Base-by-base conservation (phyloP, 2,797 vertebrate genomes). In the Pitangus sulphuratus region DNA sequence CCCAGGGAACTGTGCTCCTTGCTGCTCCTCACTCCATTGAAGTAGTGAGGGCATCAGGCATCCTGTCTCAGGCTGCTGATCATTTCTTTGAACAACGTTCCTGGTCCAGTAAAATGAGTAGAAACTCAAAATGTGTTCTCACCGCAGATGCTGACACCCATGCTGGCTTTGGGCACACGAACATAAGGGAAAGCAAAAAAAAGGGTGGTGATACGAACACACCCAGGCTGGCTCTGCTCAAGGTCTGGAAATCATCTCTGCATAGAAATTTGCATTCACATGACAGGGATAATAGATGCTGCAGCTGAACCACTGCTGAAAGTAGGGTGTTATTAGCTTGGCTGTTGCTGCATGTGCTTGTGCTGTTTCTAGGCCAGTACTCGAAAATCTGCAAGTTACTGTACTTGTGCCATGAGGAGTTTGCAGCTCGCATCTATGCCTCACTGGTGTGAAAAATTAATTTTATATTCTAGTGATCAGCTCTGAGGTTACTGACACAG, bases 291-390 rank as follows among this genome's bases (percentile, higher is more conserved):
- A 96, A 95, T 81, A 85, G 94, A 92, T 1, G 1, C 82, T 6
- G 37, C 89, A 96, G 94, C 93, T 96, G 92, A 97, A 92, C 70
- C 78, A 51, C 89, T 76, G 89, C 92, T 90, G 91, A 83, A 95
- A 95, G 87, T 50, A 89, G 93, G 93, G 94, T 95, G 95, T 92
- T 87, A 91, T 92, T 91, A 95, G 87, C 87, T 89, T 89, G 93
- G 93, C 94, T 91, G 68, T 9, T 89, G 93, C 94, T 89, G 89
- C 81, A 53, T 85, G 84, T 92, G 91, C 87, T 75, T 85, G 7
- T 40, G 84, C 84, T 56, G 87, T 92, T 97, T 96, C 94, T 94
- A 95, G 94, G 92, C 81, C 92, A 97, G 89, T 57, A 51, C 33
- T 56, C 2, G 1, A 93, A 93, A 94, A 95, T 83, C 78, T 92